Conservation (phyloP, 35 echinoderm and acorn worm genomes). For the Ophioderma brevispina region DNA sequence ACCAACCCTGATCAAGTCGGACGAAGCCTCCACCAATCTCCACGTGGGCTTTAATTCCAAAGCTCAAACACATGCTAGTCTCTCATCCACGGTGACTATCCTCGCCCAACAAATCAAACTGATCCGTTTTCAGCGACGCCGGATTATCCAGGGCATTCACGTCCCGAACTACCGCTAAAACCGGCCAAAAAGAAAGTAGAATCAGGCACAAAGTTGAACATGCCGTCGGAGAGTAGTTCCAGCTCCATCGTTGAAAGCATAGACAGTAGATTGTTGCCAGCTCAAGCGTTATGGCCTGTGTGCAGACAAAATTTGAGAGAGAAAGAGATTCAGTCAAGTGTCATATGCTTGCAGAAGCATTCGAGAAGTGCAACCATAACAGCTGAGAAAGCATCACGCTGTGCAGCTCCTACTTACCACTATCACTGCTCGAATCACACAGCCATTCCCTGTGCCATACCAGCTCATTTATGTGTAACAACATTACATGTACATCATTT, state of each 20-base stretch:
- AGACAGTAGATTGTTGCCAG: slow-evolving; percentile 57
- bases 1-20: slow-evolving; percentile 88
- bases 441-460: neutral
- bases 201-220: slow-evolving; percentile 59
- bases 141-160: slow-evolving; percentile 70
- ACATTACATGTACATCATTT: neutral
- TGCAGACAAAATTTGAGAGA: neutral
- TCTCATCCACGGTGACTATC: slow-evolving; percentile 78
- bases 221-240: slow-evolving; percentile 56
- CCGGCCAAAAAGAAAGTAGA: slow-evolving; percentile 74
- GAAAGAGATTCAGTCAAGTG: neutral
- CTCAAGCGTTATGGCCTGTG: slow-evolving; percentile 89
- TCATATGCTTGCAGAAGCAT: neutral
- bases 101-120: slow-evolving; percentile 78
- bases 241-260: slow-evolving; percentile 30
- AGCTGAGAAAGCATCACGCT: slow-evolving; percentile 1
- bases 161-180: slow-evolving; percentile 86
- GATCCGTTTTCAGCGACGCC: slow-evolving; percentile 66
- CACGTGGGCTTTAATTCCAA: slow-evolving; percentile 65
- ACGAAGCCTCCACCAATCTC: slow-evolving; percentile 76
- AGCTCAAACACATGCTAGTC: slow-evolving; percentile 78
- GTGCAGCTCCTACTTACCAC: neutral
- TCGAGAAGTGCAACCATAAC: neutral
- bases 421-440: neutral
- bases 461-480: neutral